phyloP scores from a whole-genome alignment of 1,140 invertebrate genomes.

The Myzus persicae region DNA sequence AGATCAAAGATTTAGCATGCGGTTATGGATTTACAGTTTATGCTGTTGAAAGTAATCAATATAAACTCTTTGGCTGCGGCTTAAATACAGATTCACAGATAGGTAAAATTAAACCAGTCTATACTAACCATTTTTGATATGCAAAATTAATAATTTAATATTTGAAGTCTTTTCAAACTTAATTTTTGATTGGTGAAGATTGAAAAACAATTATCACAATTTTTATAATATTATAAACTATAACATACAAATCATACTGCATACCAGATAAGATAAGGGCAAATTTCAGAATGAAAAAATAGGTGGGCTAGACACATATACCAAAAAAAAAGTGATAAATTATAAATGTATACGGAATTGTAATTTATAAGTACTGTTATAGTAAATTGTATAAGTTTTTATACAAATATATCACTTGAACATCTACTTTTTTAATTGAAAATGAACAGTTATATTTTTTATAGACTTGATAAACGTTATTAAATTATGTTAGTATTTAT shows the following conservation, averaged over 20 bases:
- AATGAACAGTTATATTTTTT: background rate
- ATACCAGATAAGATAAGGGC: too few species aligned
- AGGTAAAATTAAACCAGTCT: slow-evolving; percentile 67
- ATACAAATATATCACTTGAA: background rate
- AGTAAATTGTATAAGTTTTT: background rate
- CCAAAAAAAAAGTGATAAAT: background rate
- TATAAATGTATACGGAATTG: background rate
- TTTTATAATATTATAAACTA: background rate
- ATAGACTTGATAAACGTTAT: background rate
- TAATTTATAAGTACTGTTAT: too few species aligned
- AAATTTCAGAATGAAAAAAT: background rate
- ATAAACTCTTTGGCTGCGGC: slow-evolving; percentile 84
- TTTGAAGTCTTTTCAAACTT: background rate
- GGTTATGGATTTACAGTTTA: slow-evolving; percentile 92
- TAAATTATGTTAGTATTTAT: background rate
- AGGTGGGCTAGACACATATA: background rate
- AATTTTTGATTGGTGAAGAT: background rate
- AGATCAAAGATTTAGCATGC: slow-evolving; percentile 71
- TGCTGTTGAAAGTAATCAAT: slow-evolving; percentile 73
- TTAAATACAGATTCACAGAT: slow-evolving; percentile 93
- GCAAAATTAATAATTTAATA: background rate
- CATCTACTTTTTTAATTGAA: background rate
- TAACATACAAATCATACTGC: background rate
- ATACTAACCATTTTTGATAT: background rate
- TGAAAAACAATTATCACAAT: background rate